Evolutionary conservation across 1,140 invertebrate species (phyloP), one percentile per base, ranked within the genome.

Genomic region (Zaprionus nigranus): DNA sequence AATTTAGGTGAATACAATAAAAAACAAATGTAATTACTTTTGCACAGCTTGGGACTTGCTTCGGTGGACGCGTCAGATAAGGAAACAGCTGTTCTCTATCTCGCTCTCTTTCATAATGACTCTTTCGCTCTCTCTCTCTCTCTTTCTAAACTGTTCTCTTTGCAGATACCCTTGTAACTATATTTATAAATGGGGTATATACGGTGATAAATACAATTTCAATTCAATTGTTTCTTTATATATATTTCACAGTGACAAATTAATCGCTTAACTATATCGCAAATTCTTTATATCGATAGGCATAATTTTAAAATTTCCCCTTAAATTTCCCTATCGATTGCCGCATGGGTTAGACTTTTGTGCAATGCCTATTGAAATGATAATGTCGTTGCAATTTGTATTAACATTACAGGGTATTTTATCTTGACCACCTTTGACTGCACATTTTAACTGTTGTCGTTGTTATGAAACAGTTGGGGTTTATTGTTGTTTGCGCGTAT

Each of bases 401-500:
- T 17, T 17, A 11, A 5, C 0, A 24, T 15, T 49, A 34, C 20
- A 66, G 54, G 64, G 64, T 24, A 30, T 66, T 46, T 12, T 15
- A 54, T n/a, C 7, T 30, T n/a, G 20, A 30, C 7, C 40, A 46
- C 40, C 40, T 46, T 46, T 46, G 40, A 38, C 28, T 49, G 26
- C 2, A 5, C 22, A 20, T 4, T 12, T 26, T 24, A 53, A 30
- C 30, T 26, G 15, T 17, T 24, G 40, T 63, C 36, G 20, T 34
- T 43, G 62, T 64, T 66, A 66, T 66, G 28, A 66, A 66, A 66
- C 51, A 64, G 30, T 24, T 64, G 20, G 49, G 11, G 40, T 46
- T 46, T 46, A 34, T 34, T 34, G 7, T 46, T 46, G 40, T 46
- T 46, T 17, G 40, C 40, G 40, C 40, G n/a, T 3, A 43, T n/a